Base-by-base conservation (phyloP, 2,113 vertebrate genomes). In the Oreochromis tanganicae region DNA sequence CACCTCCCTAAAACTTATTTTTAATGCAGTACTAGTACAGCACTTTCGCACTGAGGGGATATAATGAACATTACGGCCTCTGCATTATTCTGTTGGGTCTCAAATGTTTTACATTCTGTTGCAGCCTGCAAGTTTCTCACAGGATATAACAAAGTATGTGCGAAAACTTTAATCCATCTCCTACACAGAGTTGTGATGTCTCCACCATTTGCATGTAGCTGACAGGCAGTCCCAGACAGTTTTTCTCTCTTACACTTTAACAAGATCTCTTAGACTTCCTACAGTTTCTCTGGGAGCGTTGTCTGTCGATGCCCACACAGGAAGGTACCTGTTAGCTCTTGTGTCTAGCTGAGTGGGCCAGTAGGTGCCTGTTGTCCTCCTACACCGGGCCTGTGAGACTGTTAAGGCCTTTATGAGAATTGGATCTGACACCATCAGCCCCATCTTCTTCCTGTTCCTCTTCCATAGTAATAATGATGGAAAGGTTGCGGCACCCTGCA, bases 381-480 rank as follows among this genome's bases (percentile, higher is more conserved):
- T 10, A 87, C 91, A 82, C 50, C 17, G 11, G 36, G 55, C 84
- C 66, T 61, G 9, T 17, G 83, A 88, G 87, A 88, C 57, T 82
- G 89, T 88, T 85, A 87, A 27, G 21, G 78, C 32, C 81, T 71
- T 92, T 92, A 91, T 90, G 93, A 94, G 90, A 92, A 92, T 57
- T 89, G 92, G 73, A 93, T 84, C 86, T 91, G 94, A 91, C 93
- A 92, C 86, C 71, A 24, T 90, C 63, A 68, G 80, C 78, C 36
- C 14, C 80, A 71, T 19, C 75, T 68, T 80, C 54, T 81, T 85
- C 80, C 87, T 85, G 71, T 55, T 83, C 56, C 5, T 52, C 61
- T 41, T 55, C 66, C 24, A 2, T 56, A 32, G 50, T 89, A 85
- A 87, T 63, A 85, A 94, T 63, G 68, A 87, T 87, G 41, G 61